These are phyloP conservation scores for Xiphydria camelus DNA, from an alignment of 2,888 invertebrate genomes.

Conservation along the genomic window DNA sequence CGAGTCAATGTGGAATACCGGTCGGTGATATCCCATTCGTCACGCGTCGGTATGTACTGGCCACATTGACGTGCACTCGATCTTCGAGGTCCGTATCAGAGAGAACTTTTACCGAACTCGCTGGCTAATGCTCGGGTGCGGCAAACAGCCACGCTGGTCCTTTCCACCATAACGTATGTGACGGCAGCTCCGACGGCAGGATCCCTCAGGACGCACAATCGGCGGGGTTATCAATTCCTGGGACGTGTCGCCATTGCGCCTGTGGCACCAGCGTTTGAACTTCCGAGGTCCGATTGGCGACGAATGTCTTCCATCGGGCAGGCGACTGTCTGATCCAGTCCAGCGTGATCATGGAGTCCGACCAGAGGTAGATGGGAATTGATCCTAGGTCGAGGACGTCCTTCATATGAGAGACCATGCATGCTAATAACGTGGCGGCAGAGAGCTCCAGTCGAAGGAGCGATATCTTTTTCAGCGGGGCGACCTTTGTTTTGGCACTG, in stretches of 20 bases:
- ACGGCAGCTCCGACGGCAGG: conserved; percentile 7
- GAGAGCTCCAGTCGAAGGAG: conserved; percentile 17
- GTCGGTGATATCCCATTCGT: conserved; percentile 7
- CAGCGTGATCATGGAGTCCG: conserved; percentile 33
- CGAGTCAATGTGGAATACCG: neutral
- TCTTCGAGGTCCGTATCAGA: too few species aligned
- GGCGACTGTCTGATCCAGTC: conserved; percentile 27
- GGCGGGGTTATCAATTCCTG: too few species aligned
- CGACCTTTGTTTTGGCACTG: too few species aligned
- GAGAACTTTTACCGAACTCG: too few species aligned
- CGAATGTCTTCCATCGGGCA: too few species aligned
- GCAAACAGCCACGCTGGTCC: conserved; percentile 11
- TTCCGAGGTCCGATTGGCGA: conserved; percentile 29
- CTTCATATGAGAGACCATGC: conserved; percentile 9
- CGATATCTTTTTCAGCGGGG: conserved; percentile 12
- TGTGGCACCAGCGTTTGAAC: conserved; percentile 19
- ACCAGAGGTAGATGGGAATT: too few species aligned
- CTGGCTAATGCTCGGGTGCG: neutral
- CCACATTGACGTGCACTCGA: too few species aligned
- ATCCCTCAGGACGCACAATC: conserved; percentile 31
- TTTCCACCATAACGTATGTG: conserved; percentile 5
- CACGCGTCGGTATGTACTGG: too few species aligned
- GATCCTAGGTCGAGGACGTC: conserved; percentile 5
- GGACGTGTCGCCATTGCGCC: conserved; percentile 29
- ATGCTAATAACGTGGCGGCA: conserved; percentile 10